Evolutionary conservation across 2,797 vertebrate species (phyloP), one percentile per base, ranked within the genome.

Genomic region (Tokudaia tokunoshimensis): DNA sequence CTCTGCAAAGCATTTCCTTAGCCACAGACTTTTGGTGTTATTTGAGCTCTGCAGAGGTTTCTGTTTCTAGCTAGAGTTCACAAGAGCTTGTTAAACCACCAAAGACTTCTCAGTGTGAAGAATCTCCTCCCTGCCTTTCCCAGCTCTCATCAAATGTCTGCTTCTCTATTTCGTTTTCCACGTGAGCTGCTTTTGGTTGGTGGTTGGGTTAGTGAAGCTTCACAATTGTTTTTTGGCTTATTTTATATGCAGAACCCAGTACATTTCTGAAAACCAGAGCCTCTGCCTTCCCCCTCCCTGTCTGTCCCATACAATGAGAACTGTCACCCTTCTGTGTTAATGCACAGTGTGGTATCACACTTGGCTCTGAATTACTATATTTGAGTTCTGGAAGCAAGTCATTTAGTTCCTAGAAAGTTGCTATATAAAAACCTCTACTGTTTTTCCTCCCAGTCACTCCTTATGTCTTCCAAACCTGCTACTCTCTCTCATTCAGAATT

Each of bases 91-190:
- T 72, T 92, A 96, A 96, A 81, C 78, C 76, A 80, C 63, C 26
- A 44, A 83, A 75, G 82, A 22, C 34, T 80, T 70, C 90, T 50
- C 47, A 17, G 34, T 90, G 88, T 82, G 37, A 94, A 67, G 57
- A 61, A 37, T 63, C 26, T 52, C 22, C 63, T 74, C 52, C 22
- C 63, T 74, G 84, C 59, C 44, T 93, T 89, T 80, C 86, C 83
- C 67, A 87, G 44, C 9, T 88, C 87, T 55, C 26, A 70, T 88
- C 72, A 59, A 22, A 50, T 3, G 44, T 14, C n/a, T 4, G 7
- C 87, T 97, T 97, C 96, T 89, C 91, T 47, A 31, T 50, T 97
- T 74, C 34, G 86, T 81, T 67, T 67, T 75, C 44, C 96, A 52
- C 41, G 17, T 47, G 22, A 88, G 41, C 61, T 47, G 67, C 82